Evolutionary conservation across 2,888 invertebrate species (phyloP).

Genomic region (Sussaba pulchella): DNA sequence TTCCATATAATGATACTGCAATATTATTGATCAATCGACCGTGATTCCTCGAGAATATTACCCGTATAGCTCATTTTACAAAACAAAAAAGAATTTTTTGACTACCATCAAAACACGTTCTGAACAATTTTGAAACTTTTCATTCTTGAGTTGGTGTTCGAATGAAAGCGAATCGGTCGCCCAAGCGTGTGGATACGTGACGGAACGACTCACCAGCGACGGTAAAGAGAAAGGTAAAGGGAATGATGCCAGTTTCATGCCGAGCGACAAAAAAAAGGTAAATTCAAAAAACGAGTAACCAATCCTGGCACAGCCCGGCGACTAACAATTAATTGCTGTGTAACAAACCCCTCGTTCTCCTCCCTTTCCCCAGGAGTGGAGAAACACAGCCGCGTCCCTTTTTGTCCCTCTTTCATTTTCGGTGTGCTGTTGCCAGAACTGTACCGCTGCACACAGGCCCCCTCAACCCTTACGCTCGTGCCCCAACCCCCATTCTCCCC

Average conservation of each 20-base stretch:
- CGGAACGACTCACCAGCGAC: conserved; percentile 47
- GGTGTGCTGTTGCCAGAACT: conserved; percentile 45
- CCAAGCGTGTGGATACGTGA: conserved; percentile 30
- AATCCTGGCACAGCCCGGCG: conserved; percentile 58
- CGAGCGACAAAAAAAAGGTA: conserved; percentile 13
- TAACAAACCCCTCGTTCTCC: conserved; percentile 67
- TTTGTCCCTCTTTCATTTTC: conserved; percentile 53
- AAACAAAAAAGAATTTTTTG: too few relatives aligned
- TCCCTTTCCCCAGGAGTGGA: neutral
- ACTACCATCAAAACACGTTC: too few relatives aligned
- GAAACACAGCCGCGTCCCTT: conserved; percentile 6
- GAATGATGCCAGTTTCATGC: conserved; percentile 53
- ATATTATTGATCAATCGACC: too few relatives aligned
- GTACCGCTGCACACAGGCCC: conserved; percentile 19
- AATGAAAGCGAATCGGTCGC: conserved; percentile 45
- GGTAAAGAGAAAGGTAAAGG: conserved; percentile 32
- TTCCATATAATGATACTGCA: too few relatives aligned
- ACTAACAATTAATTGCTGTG: conserved; percentile 72
- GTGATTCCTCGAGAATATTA: too few relatives aligned
- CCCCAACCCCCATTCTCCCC: neutral
- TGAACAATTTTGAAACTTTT: too few relatives aligned
- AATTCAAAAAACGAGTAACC: conserved; percentile 46
- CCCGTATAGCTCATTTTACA: too few relatives aligned
- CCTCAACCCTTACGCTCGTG: neutral
- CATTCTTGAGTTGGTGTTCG: conserved; percentile 45